Conservation (phyloP, 2,888 invertebrate species). For the Diaperis boleti region DNA sequence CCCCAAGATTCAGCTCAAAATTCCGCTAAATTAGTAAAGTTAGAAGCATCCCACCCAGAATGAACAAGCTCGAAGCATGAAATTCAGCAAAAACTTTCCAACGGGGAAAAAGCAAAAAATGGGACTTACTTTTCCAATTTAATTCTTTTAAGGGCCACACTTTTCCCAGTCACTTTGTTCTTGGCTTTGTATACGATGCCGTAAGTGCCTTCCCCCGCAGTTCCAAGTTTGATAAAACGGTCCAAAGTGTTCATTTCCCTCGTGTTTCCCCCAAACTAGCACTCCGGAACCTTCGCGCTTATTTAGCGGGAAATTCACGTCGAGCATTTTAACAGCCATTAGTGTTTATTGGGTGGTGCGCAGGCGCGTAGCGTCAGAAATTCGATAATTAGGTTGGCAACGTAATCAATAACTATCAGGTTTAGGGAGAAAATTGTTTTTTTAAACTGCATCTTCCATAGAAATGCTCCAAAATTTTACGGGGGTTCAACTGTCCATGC, state of each 20-base stretch:
- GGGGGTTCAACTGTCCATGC: too few relatives aligned
- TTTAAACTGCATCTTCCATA: too few relatives aligned
- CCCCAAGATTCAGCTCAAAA: constrained; percentile 70
- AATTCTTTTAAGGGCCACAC: constrained; percentile 97
- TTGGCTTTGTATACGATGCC: constrained; percentile 97
- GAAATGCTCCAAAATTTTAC: too few relatives aligned
- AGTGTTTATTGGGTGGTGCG: constrained; percentile 58
- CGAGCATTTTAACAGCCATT: constrained; percentile 55
- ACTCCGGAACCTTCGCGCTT: not conserved
- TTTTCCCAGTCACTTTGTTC: constrained; percentile 84
- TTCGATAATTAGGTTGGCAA: constrained; percentile 42
- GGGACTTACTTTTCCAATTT: constrained; percentile 91
- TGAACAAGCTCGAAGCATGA: constrained; percentile 21
- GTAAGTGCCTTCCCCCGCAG: constrained; percentile 98
- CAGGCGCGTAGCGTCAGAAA: constrained; percentile 47
- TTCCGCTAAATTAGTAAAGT: constrained; percentile 47
- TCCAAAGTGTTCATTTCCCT: constrained; percentile 72
- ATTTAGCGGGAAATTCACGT: constrained; percentile 61
- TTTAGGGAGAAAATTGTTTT: constrained; percentile 34
- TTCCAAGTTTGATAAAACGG: constrained; percentile 88
- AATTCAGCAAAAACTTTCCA: constrained; percentile 8
- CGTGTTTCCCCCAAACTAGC: constrained; percentile 6
- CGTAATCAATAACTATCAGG: constrained; percentile 33
- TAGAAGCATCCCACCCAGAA: constrained; percentile 24
- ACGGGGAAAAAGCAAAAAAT: constrained; percentile 21